Base-by-base conservation (phyloP, 2,113 vertebrate species). In the Micromys minutus region DNA sequence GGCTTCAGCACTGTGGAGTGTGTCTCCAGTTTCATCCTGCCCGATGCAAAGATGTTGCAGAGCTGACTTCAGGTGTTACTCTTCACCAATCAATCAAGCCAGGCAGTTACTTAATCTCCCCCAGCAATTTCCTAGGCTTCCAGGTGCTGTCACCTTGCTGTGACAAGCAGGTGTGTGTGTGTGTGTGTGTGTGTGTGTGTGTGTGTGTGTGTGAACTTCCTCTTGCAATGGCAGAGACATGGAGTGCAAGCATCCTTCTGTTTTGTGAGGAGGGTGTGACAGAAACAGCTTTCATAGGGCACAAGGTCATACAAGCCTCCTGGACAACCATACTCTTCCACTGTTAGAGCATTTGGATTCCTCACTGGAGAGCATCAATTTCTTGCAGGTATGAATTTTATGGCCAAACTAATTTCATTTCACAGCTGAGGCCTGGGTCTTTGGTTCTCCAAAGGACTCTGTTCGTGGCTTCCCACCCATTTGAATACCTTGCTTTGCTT, bases 61-160 rank as follows among this genome's bases (percentile, higher is more conserved):
- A 74, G 45, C 75, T 95, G 94, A 93, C 91, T 95, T 96, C 79
- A 94, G 95, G 95, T 13, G 83, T 93, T 94, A 81, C 89, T 96
- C 89, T 74, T 96, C 96, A 94, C 94, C 95, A 93, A 19, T 79
- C 69, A 79, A 79, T 95, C 94, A 91, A 96, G 65, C 69, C 77
- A 91, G 92, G 77, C 94, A 96, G 87, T 95, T 94, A 91, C 80
- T 93, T 96, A 94, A 90, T 96, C 85, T 17, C 34, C 36, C 36
- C 22, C 1, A 29, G 88, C 77, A 94, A 89, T 95, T 95, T 96
- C 67, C 88, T 81, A 84, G 69, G 91, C 69, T 96, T 95, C 87
- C 69, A 50, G 29, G 89, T 90, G 86, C 55, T 67, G 92, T 89
- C 77, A 47, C 69, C 94, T 63, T 42, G 74, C 57, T 74, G 11